Evolutionary conservation across 2,113 vertebrate genomes (phyloP), one percentile per base, ranked within the genome.

Genomic region (Campylorhamphus procurvoides): DNA sequence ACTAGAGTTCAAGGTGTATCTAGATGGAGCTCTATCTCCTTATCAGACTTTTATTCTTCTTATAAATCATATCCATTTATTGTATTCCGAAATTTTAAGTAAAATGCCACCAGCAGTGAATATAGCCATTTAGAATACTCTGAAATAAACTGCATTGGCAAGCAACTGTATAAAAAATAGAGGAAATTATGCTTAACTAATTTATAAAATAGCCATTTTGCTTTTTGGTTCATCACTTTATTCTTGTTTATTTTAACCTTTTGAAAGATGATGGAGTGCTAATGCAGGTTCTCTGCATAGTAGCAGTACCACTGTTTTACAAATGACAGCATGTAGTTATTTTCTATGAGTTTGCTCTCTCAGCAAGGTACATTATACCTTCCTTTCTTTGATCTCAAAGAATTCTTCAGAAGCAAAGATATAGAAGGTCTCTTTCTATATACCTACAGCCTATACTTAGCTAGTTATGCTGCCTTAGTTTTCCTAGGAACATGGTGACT

Each of bases 21-120:
- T 71, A 84, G 68, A 77, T 93, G 87, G 67, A 92, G 60, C 64
- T 97, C 69, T 90, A 60, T 63, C 69, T 84, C 42, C 69, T 96
- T 44, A 78, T 52, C n/a, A 63, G 69, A 39, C 31, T 42, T 56
- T 63, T 49, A 62, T 67, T 75, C 66, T 67, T 94, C 33, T 82
- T 74, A 55, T 50, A 78, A 93, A 96, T 47, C 31, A 64, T 53
- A 94, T 62, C 68, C 31, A 84, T 75, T 92, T 90, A 49, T 33
- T 84, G 55, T 95, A 90, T 84, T 92, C 75, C 74, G 84, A 96
- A 86, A 94, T n/a, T 84, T 96, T 95, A 89, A 74, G 62, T 20
- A 77, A 66, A 92, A 62, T 10, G 23, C 67, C 69, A 93, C 19
- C 69, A 86, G 44, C 47, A 94, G 66, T 71, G 75, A 77, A 58